phyloP scores from a whole-genome alignment of 2,113 vertebrate genomes.

The rabbit (Oryctolagus cuniculus) region DNA sequence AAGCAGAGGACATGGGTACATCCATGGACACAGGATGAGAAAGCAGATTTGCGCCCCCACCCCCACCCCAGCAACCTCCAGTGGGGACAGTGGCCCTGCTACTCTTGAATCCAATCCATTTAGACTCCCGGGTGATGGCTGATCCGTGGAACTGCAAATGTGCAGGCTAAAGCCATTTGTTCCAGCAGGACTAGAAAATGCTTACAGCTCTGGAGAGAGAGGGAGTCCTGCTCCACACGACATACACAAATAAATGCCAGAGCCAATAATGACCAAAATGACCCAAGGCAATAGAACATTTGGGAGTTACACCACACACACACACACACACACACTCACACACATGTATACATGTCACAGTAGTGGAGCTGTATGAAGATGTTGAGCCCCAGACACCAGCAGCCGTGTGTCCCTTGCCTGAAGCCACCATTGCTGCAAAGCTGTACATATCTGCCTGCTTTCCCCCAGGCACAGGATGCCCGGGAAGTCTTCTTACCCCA shows the following conservation, averaged over 20 bases:
- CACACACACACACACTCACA: too few relatives aligned
- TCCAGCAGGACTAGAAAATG: not conserved
- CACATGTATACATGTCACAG: rapidly evolving
- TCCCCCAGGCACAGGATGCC: not conserved
- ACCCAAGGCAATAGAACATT: too few relatives aligned
- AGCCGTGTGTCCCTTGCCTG: not conserved
- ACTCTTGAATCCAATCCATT: not conserved
- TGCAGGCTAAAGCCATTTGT: not conserved
- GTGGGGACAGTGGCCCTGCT: not conserved
- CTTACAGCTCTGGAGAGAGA: constrained; percentile 6
- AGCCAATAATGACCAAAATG: not conserved
- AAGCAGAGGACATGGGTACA: rapidly evolving
- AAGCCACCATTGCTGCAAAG: not conserved
- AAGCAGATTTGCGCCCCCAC: too few relatives aligned
- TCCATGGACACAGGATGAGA: not conserved
- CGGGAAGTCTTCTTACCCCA: too few relatives aligned
- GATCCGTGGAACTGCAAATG: not conserved
- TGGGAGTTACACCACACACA: not conserved
- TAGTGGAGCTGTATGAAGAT: not conserved
- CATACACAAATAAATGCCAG: not conserved
- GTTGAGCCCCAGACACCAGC: not conserved
- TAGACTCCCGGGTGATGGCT: not conserved
- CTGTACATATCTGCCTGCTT: not conserved
- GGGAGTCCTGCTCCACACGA: not conserved
- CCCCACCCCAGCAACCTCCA: not conserved